Base-by-base conservation (phyloP, 2,797 vertebrate genomes). In the Euthynnus affinis region DNA sequence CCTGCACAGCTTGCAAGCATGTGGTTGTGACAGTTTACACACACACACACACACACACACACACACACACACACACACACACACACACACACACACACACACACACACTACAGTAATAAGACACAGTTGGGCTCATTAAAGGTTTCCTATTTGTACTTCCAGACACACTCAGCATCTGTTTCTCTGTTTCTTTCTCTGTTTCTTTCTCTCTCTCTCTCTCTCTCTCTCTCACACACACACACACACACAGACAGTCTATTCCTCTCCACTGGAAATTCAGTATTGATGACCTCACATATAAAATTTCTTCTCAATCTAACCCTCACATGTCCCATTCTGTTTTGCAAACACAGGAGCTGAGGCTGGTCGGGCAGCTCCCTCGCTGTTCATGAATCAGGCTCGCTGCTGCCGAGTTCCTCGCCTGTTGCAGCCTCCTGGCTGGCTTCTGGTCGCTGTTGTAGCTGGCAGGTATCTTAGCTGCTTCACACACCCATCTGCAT, bases 1-100 rank as follows among this genome's bases (percentile, higher is more conserved):
- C 64, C 70, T 32, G 74, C 80, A 86, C 96, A 97, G 96, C 96
- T 96, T 96, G 95, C 94, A 95, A 93, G 96, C 97, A 97, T 95
- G 93, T 95, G 96, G 89, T 91, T 96, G 91, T 97, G 97, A 97
- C 97, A 97, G 95, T 90, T 94, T 80, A 78, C 72, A 72, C 53
- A 53, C 34, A 70, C 72, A 53, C 29, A 59, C 65, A 60, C 42
- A 46, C 69, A 62, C 67, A 49, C 56, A 69, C 18, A 57, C 58
- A 18, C 57, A 44, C 59, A 22, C 46, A 52, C 20, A 22, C 40
- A 44, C 53, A 64, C 40, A 18, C 49, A 71, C 53, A 58, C 46
- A 73, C 53, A 56, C 9, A 23, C 15, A 22, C 61, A 51, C 53
- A 61, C 57, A 27, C 74, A 69, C 67, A 22, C 42, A 42, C 23